Evolutionary conservation across 2,888 invertebrate genomes (phyloP).

Genomic region (Pedicia rivosa): DNA sequence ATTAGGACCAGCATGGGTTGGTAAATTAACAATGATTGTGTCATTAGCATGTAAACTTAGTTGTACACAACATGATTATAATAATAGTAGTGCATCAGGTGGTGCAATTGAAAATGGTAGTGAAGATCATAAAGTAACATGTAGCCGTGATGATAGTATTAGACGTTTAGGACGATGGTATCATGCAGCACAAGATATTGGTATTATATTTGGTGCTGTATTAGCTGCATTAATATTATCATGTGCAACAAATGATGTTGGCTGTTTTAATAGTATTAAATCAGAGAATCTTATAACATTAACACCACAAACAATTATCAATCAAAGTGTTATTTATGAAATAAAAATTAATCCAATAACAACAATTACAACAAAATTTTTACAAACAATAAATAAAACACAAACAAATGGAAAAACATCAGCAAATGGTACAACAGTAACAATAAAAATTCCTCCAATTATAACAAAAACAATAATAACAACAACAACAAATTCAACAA

Average conservation of each 20-base stretch:
- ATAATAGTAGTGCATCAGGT: slow-evolving; percentile 14
- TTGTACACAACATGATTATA: slow-evolving; percentile 26
- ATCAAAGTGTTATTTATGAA: no score
- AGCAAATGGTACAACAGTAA: background rate
- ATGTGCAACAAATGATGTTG: slow-evolving; percentile 13
- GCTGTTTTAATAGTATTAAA: no score
- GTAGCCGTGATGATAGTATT: slow-evolving; percentile 30
- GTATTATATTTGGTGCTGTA: slow-evolving; percentile 37
- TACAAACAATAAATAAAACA: background rate
- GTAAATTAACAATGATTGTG: slow-evolving; percentile 25
- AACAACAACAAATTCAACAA: slow-evolving; percentile 6
- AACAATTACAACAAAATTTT: background rate
- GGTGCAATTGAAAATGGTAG: slow-evolving; percentile 16
- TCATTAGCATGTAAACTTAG: slow-evolving; percentile 26
- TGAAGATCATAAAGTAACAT: slow-evolving; percentile 28
- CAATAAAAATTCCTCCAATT: background rate
- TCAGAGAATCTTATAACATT: background rate
- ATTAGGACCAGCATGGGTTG: slow-evolving; percentile 31
- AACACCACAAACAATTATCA: background rate
- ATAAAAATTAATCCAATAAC: background rate
- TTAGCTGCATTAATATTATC: slow-evolving; percentile 33
- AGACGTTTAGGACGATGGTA: slow-evolving; percentile 36
- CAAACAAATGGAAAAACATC: background rate
- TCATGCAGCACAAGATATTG: slow-evolving; percentile 39
- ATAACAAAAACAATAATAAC: slow-evolving; percentile 2